Base-by-base conservation (phyloP, 2,113 vertebrate species). In the Ia io region DNA sequence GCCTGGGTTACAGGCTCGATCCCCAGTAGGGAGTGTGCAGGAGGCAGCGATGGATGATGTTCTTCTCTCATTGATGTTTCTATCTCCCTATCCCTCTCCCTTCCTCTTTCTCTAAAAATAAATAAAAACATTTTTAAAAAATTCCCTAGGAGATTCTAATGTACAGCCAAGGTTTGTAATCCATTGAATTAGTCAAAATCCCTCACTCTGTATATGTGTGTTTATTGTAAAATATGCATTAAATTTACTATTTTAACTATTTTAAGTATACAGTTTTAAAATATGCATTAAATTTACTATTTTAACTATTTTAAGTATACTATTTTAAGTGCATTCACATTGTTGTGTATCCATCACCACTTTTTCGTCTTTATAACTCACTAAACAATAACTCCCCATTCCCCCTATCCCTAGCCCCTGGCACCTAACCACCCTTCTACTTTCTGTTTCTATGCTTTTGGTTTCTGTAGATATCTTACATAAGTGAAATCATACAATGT, bases 331-430 rank as follows among this genome's bases (percentile, higher is more conserved):
- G 11, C 6, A 3, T 23, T 63, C 47, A 59, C 23, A 10, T 7
- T 67, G 42, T 53, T 56, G 32, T 63, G 4, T 37, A 73, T 13
- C 53, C 22, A 0, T 88, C 70, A 42, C 49, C n/a, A 13, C 42
- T 25, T 80, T 61, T 56, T 79, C 20, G 25, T 74, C 49, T 79
- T 85, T n/a, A 14, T 1, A 10, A 30, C 10, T 44, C 44, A 16
- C 6, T 51, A 30, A 69, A 8, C 37, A 49, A 4, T 42, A 76
- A 37, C 32, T 74, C 5, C 35, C 42, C 6, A 0, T 17, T 37
- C 35, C 40, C 4, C 0, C 4, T 17, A 30, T 16, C 25, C 13
- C 7, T 4, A 2, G 7, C 12, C 9, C 61, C 63, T n/a, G 37
- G 47, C 23, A 20, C 69, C 13, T 28, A 20, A 9, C 69, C 17